phyloP scores from a whole-genome alignment of 1,140 invertebrate genomes.

The Coboldia fuscipes region DNA sequence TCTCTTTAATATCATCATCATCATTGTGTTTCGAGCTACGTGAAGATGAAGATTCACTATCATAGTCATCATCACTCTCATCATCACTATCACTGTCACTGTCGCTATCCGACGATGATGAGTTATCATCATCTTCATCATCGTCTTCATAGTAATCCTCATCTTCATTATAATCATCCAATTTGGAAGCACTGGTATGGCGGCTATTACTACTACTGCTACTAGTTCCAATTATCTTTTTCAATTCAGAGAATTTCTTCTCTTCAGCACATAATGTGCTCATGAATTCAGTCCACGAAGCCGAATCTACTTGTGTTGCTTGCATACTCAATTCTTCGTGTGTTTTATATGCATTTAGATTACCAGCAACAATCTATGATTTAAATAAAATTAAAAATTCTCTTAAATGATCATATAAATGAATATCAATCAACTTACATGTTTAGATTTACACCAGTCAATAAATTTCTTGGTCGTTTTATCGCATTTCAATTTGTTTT shows the following conservation, averaged over 20 bases:
- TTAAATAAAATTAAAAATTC: constrained; percentile 20
- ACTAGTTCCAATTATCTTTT: too few species aligned
- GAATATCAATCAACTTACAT: constrained; percentile 1
- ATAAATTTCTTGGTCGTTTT: constrained; percentile 31
- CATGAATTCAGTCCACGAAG: constrained; percentile 14
- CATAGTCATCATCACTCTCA: constrained; percentile 15
- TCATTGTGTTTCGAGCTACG: constrained; percentile 10
- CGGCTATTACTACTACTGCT: too few species aligned
- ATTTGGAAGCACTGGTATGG: constrained; percentile 11
- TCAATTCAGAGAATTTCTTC: constrained; percentile 5
- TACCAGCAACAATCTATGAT: constrained; percentile 4
- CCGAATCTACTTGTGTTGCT: too few species aligned
- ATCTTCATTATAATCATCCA: constrained; percentile 9
- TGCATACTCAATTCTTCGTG: too few species aligned
- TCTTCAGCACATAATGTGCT: constrained; percentile 15
- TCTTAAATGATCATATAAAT: constrained; percentile 22
- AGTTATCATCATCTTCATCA: constrained; percentile 8
- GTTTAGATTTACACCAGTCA: constrained; percentile 23
- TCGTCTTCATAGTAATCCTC: constrained; percentile 11
- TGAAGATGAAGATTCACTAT: constrained; percentile 11
- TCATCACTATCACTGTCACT: constrained; percentile 16
- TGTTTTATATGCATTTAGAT: too few species aligned
- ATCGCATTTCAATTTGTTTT: constrained; percentile 40
- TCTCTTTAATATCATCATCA: constrained; percentile 5
- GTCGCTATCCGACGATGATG: constrained; percentile 9